Evolutionary conservation across 2,797 vertebrate species (phyloP).

Genomic region (Pseudotriccus pelzelni): DNA sequence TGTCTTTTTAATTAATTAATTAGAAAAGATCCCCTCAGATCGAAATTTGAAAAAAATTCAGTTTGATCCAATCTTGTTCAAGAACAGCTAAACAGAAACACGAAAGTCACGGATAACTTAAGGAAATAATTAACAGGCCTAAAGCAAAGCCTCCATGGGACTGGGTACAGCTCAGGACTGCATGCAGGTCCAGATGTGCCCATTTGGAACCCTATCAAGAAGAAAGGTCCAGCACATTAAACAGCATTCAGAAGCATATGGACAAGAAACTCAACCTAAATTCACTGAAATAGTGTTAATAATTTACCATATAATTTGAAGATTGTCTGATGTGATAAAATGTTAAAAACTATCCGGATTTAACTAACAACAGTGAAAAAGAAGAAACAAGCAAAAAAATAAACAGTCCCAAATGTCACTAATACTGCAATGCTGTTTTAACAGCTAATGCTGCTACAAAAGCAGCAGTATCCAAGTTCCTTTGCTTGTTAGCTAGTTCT

Average conservation of each 20-base stretch:
- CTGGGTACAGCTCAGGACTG: neutral
- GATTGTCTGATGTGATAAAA: neutral
- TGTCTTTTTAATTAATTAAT: neutral
- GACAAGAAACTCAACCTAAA: neutral
- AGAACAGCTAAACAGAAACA: neutral
- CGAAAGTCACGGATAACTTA: neutral
- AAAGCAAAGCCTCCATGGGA: neutral
- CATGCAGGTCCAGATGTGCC: neutral
- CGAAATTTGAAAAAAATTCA: neutral
- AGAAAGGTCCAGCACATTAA: neutral
- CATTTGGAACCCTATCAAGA: neutral
- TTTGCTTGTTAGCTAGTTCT: neutral
- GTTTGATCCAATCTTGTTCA: neutral
- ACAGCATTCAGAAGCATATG: neutral
- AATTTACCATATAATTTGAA: neutral
- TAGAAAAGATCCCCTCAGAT: neutral
- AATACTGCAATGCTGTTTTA: neutral
- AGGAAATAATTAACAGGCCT: neutral
- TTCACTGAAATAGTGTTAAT: neutral
- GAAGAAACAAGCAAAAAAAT: neutral
- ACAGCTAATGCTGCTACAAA: neutral
- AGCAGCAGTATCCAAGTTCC: neutral
- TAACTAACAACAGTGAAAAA: neutral
- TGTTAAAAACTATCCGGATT: neutral
- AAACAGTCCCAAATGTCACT: neutral